Base-by-base conservation (phyloP, 2,797 vertebrate genomes). In the Acanthis flammea region DNA sequence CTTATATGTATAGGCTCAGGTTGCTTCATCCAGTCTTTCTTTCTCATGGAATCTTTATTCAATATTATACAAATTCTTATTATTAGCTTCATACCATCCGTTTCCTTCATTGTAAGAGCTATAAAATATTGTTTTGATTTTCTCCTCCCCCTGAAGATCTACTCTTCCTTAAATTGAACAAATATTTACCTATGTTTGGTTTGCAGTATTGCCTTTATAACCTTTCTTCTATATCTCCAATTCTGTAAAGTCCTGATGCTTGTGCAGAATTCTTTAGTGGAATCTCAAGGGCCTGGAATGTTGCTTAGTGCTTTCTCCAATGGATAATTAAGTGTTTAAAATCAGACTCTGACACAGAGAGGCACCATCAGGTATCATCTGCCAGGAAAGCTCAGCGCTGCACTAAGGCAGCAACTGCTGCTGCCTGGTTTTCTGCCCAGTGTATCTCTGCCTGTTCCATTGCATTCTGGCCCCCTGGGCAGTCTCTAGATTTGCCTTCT, bases 81-180 rank as follows among this genome's bases (percentile, higher is more conserved):
- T 0, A 35, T 61, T 48, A 63, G 4, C 47, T 74, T 74, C n/a
- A 54, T 25, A 48, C 22, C 25, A 54, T 45, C 41, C 24, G 12
- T 44, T 76, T 54, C 19, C 31, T 54, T 67, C 41, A 25, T 44
- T 73, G 6, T 31, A 61, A 80, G 45, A 65, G 2, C 17, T 39
- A 12, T 28, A 35, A 82, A 82, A n/a, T 35, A 61, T 12, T 2
- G 2, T 8, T 62, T 60, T 15, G 28, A 21, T 28, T 30, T 67
- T 16, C 13, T 14, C 5, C 10, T 6, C 1, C 9, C 14, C 8
- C 35, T n/a, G n/a, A n/a, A n/a, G n/a, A n/a, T n/a, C n/a, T 72
- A 23, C 5, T 30, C 14, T 66, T 44, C 19, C 21, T 78, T 67
- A 54, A 45, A 42, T 3, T n/a, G 33, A 72, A 63, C 13, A 82